Evolutionary conservation across 1,140 invertebrate species (phyloP).

Genomic region (Neelides sp.): DNA sequence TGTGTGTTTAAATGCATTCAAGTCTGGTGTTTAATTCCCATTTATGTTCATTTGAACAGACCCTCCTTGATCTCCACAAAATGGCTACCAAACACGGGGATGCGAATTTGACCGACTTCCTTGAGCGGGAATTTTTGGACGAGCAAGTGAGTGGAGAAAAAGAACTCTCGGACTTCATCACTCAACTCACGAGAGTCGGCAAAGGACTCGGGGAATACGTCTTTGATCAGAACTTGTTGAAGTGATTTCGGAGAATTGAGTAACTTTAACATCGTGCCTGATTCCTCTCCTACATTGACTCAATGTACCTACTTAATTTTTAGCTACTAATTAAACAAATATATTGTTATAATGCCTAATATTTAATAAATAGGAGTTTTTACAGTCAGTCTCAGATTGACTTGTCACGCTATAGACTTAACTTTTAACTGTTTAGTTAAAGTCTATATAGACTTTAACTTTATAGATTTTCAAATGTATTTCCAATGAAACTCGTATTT

Average conservation of each 20-base stretch:
- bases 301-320: too few species aligned
- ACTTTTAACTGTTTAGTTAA: too few species aligned
- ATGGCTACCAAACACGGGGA: slow-evolving; percentile 52
- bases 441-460: too few species aligned
- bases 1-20: slow-evolving; percentile 8
- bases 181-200: slow-evolving; percentile 56
- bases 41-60: slow-evolving; percentile 35
- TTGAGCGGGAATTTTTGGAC: slow-evolving; percentile 56
- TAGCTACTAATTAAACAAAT: too few species aligned
- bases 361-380: too few species aligned
- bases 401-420: too few species aligned
- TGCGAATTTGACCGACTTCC: slow-evolving; percentile 54
- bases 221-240: slow-evolving; percentile 52
- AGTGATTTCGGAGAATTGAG: neutral
- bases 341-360: too few species aligned
- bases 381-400: too few species aligned
- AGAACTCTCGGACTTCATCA: slow-evolving; percentile 53
- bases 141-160: slow-evolving; percentile 67
- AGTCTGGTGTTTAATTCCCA: neutral
- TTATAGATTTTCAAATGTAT: too few species aligned
- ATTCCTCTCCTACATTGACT: too few species aligned
- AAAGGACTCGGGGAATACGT: slow-evolving; percentile 58
- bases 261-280: too few species aligned
- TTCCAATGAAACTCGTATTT: too few species aligned
- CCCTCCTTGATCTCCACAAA: slow-evolving; percentile 52